Evolutionary conservation across 2,113 vertebrate genomes (phyloP).

Genomic region (Takifugu bimaculatus): DNA sequence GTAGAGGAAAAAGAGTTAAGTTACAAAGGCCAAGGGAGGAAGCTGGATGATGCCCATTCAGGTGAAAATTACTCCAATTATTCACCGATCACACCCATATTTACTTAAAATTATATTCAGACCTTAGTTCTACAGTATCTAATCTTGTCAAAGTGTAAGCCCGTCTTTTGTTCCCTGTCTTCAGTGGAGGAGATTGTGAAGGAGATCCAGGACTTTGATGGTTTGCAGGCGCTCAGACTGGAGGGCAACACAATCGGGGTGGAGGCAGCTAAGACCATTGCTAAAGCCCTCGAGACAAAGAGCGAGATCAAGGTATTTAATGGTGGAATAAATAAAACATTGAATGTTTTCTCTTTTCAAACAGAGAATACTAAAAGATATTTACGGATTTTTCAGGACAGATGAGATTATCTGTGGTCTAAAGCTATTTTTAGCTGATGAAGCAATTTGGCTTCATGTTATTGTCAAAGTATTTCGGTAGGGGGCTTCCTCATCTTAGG

Average conservation of each 20-base stretch:
- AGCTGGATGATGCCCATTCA: constrained; percentile 88
- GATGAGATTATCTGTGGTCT: too few relatives aligned
- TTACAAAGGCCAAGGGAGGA: constrained; percentile 92
- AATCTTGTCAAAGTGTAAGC: not conserved
- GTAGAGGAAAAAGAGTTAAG: constrained; percentile 88
- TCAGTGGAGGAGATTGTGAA: constrained; percentile 85
- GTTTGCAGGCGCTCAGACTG: constrained; percentile 84
- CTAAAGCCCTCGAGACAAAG: constrained; percentile 90
- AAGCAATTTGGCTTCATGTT: too few relatives aligned
- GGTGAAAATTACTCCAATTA: constrained; percentile 72
- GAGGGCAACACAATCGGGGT: constrained; percentile 96
- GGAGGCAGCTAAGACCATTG: constrained; percentile 89
- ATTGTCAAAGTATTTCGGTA: too few relatives aligned
- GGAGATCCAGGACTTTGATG: constrained; percentile 85
- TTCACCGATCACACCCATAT: too few relatives aligned
- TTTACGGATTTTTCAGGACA: too few relatives aligned
- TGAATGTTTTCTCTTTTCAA: too few relatives aligned
- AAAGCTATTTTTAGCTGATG: too few relatives aligned
- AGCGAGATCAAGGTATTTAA: constrained; percentile 81
- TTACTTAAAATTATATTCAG: too few relatives aligned
- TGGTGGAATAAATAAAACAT: too few relatives aligned
- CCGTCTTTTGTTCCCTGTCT: not conserved
- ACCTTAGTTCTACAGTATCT: too few relatives aligned
- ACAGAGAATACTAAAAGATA: too few relatives aligned
- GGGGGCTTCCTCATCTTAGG: too few relatives aligned